Base-by-base conservation (phyloP, 2,113 vertebrate genomes). In the Perca schrenkii region DNA sequence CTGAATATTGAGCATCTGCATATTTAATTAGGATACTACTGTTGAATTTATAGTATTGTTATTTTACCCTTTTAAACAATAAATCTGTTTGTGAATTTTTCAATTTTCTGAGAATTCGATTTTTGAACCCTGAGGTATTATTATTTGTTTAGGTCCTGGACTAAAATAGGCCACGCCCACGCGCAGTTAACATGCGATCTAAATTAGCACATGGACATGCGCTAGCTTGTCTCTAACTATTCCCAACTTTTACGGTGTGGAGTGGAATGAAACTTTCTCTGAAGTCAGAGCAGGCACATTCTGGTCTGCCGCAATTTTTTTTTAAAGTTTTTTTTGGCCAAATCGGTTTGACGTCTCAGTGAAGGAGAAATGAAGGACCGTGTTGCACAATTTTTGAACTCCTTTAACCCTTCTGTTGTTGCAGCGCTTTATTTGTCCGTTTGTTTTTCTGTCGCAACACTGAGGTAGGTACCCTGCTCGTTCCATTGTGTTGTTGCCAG, bases 381-480 rank as follows among this genome's bases (percentile, higher is more conserved):
- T 8, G 61, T 17, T 5, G 21, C 1, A 10, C 17, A 76, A 19
- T 22, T 68, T 43, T 34, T 7, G 15, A 53, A 61, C 25, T 31
- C 2, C 0, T 1, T 13, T 11, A 3, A 43, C 1, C 1, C 6
- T 6, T 3, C 0, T 60, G 64, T 70, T 47, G 7, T 16, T 28
- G 1, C 25, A 6, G 15, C 28, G 6, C 14, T 31, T 46, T 11
- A 15, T 4, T 25, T 47, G 4, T 52, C 10, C 0, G 7, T 6
- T 64, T 15, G 2, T 43, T 67, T 15, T 17, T 4, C 15, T 49
- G 53, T 13, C 4, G 14, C 49, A 7, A 3, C 74, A 3, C 69
- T 3, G 74, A 85, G 86, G 89, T 91, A 84, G 53, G 86, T 61
- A 57, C 5, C 57, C 3, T 25, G 58, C 54, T 66, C 11, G 2